A percentile compares a stretch with the other conserved stretches of the same genome.
These are phyloP conservation scores for Catharus fuscescens DNA, from an alignment of 2,113 vertebrate species.

Conservation along the genomic window DNA sequence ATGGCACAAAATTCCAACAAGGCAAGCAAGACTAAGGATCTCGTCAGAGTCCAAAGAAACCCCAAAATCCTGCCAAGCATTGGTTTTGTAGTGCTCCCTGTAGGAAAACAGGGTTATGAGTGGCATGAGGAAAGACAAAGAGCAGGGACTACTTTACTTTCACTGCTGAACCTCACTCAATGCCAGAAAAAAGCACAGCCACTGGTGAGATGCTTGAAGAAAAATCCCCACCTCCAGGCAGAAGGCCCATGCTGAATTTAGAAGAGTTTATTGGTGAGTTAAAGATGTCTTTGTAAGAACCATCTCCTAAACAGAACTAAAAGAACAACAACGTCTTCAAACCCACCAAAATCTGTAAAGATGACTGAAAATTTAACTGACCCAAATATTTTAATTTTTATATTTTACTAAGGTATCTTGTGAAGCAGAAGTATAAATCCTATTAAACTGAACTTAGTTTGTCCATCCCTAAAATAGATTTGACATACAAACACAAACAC, in stretches of 20 bases:
- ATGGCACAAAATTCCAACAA: not conserved
- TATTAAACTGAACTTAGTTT: conserved; percentile 65
- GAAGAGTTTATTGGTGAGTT: not conserved
- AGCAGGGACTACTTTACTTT: not conserved
- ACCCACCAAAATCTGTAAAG: not conserved
- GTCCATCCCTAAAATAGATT: conserved; percentile 71
- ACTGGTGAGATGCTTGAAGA: not conserved
- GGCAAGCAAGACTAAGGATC: not conserved
- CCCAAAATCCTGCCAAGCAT: rapidly evolving
- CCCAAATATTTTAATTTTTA: not conserved
- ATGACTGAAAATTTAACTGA: not conserved
- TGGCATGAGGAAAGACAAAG: not conserved
- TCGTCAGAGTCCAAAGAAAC: rapidly evolving
- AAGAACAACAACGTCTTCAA: not conserved
- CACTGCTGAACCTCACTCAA: not conserved
- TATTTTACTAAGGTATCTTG: not conserved
- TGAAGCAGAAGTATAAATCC: conserved; percentile 47
- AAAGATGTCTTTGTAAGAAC: not conserved
- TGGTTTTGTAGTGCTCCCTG: not conserved
- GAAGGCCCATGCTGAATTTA: not conserved
- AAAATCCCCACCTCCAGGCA: not conserved
- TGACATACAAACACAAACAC: conserved; percentile 77
- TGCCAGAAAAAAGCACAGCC: not conserved
- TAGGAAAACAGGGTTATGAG: rapidly evolving
- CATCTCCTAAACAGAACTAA: not conserved